Conservation (phyloP, 2,113 vertebrate species). For the Oryzias celebensis region DNA sequence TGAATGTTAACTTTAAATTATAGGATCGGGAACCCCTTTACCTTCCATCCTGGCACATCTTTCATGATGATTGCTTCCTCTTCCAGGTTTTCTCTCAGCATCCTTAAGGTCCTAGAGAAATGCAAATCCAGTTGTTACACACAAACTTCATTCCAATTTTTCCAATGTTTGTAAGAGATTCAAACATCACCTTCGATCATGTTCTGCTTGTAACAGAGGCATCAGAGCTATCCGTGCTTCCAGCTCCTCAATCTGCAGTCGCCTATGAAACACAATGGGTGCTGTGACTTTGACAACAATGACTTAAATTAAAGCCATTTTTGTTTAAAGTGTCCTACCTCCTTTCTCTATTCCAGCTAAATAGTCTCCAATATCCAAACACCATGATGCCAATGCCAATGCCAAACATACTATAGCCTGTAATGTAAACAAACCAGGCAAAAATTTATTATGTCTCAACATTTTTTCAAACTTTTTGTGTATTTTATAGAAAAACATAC, state of each 20-base stretch:
- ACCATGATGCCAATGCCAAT: slow-evolving; percentile 81
- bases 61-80: slow-evolving; percentile 91
- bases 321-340: slow-evolving; percentile 66
- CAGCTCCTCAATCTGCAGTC: slow-evolving; percentile 87
- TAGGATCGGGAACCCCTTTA: slow-evolving; percentile 41
- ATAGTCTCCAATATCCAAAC: slow-evolving; percentile 84
- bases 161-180: no score
- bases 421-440: background rate
- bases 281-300: background rate
- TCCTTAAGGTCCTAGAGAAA: slow-evolving; percentile 73
- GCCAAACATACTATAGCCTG: slow-evolving; percentile 88
- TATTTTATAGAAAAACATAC: no score
- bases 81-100: slow-evolving; percentile 87
- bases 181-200: slow-evolving; percentile 81
- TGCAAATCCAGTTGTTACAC: background rate
- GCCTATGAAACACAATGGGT: slow-evolving; percentile 64
- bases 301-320: background rate
- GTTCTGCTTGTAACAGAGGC: slow-evolving; percentile 88
- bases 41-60: slow-evolving; percentile 93
- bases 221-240: slow-evolving; percentile 86
- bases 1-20: no score
- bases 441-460: background rate
- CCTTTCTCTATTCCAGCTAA: slow-evolving; percentile 88
- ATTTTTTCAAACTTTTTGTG: no score
- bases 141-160: background rate